phyloP scores from a whole-genome alignment of 1,140 invertebrate species.

The Drosophila orena region DNA sequence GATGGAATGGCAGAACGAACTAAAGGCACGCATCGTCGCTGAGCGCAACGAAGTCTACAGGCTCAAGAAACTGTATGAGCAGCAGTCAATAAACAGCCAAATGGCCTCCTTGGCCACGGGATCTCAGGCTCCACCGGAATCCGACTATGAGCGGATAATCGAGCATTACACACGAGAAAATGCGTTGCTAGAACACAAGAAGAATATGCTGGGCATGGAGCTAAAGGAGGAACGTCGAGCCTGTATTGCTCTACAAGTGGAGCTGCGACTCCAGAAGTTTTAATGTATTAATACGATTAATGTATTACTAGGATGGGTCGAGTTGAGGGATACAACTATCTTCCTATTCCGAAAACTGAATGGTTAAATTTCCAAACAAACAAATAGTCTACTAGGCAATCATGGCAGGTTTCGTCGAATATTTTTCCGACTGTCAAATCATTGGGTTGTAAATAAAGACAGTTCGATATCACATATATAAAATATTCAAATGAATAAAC shows the following conservation, averaged over 20 bases:
- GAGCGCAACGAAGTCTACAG: slow-evolving; percentile 89
- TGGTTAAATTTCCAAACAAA: slow-evolving; percentile 14
- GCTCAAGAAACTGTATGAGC: slow-evolving; percentile 85
- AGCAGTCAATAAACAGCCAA: slow-evolving; percentile 70
- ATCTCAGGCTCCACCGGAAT: slow-evolving; percentile 83
- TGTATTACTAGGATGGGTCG: slow-evolving; percentile 19
- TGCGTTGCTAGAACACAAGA: slow-evolving; percentile 88
- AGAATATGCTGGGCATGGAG: slow-evolving; percentile 87
- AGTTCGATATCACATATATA: too few relatives aligned
- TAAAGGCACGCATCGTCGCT: slow-evolving; percentile 88
- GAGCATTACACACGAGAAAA: slow-evolving; percentile 87
- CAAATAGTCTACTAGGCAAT: neutral
- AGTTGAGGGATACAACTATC: slow-evolving; percentile 4
- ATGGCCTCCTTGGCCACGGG: slow-evolving; percentile 55
- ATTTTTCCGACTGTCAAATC: neutral
- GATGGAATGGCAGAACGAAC: slow-evolving; percentile 87
- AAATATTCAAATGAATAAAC: too few relatives aligned
- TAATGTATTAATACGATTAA: slow-evolving; percentile 47
- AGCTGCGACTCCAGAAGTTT: slow-evolving; percentile 81
- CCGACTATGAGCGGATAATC: slow-evolving; percentile 85
- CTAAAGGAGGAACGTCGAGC: slow-evolving; percentile 89
- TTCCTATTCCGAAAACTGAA: slow-evolving; percentile 8
- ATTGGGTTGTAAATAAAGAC: neutral
- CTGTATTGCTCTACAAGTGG: slow-evolving; percentile 88
- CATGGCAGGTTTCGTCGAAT: neutral